Evolutionary conservation across 2,113 vertebrate species (phyloP), one percentile per base, ranked within the genome.

Genomic region (Rhinoptilus africanus): DNA sequence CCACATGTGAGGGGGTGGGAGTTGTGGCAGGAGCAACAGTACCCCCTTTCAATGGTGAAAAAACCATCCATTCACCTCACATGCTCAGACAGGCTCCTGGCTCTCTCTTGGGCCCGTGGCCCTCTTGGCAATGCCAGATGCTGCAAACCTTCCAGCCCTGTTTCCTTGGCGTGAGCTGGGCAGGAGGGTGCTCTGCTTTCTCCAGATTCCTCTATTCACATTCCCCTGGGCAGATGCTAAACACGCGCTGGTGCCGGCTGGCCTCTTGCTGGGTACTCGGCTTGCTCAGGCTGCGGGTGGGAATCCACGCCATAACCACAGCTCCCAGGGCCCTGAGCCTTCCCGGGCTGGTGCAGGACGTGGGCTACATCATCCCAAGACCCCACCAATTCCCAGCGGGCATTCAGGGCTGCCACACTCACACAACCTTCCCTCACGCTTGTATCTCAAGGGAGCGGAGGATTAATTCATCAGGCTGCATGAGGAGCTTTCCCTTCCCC

Each of bases 11-110:
- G 21, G 15, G 27, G 32, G 47, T 37, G 41, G 32, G 41, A 56
- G 9, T n/a, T 50, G 26, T 24, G 48, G 28, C 75, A 92, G 81
- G 14, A 80, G 41, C 35, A 66, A 34, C 39, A 63, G 35, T 7
- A 73, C 3, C 17, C 8, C 9, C 30, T 41, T 56, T 12, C 0
- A 2, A 34, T 24, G n/a, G n/a, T 53, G 35, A 43, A 56, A 76
- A 62, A 24, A 0, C 0, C 78, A 35, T 62, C 20, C 34, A 8
- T 41, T 28, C 8, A 39, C 34, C 28, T 19, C 14, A 37, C 0
- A 1, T 39, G 69, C 76, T 75, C 56, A 80, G 34, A n/a, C 50
- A 59, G 50, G 18, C 22, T 56, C 62, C 63, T 34, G 32, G 39
- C 51, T 82, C 71, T 34, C 45, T 27, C 16, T 8, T 34, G 45